Evolutionary conservation across 2,888 invertebrate species (phyloP).

Genomic region (Biston betularia): DNA sequence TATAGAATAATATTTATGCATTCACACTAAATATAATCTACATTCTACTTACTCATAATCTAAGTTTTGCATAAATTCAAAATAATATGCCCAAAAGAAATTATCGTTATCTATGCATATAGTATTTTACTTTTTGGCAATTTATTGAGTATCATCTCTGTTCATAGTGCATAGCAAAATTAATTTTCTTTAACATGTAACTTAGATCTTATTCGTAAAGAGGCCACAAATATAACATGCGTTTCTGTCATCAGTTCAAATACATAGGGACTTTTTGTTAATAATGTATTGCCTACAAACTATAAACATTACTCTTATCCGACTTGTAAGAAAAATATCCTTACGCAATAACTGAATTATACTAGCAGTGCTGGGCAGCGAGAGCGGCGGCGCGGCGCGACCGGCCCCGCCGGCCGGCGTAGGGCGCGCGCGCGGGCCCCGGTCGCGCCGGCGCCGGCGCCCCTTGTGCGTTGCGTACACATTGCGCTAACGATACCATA

Average conservation of each 20-base stretch:
- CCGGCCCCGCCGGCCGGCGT: slow-evolving; percentile 30
- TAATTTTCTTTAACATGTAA: slow-evolving; percentile 86
- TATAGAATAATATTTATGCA: slow-evolving; percentile 84
- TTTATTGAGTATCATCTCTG: slow-evolving; percentile 87
- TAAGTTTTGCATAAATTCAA: slow-evolving; percentile 86
- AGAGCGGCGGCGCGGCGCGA: slow-evolving; percentile 57
- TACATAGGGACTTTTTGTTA: slow-evolving; percentile 86
- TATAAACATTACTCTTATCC: slow-evolving; percentile 82
- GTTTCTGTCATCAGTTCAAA: slow-evolving; percentile 86
- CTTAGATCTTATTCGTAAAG: slow-evolving; percentile 86
- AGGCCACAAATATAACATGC: slow-evolving; percentile 86
- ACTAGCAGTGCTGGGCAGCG: slow-evolving; percentile 85
- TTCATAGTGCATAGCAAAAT: slow-evolving; percentile 82
- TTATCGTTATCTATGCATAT: slow-evolving; percentile 86
- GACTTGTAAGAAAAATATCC: slow-evolving; percentile 85
- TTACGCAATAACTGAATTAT: slow-evolving; percentile 84
- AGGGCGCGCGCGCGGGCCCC: slow-evolving; percentile 27
- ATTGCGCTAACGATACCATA: slow-evolving; percentile 77
- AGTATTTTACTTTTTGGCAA: slow-evolving; percentile 87
- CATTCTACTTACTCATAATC: slow-evolving; percentile 85
- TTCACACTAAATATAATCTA: slow-evolving; percentile 86
- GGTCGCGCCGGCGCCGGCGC: slow-evolving; percentile 46
- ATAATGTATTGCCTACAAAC: slow-evolving; percentile 83
- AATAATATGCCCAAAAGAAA: slow-evolving; percentile 87
- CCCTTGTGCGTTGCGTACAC: slow-evolving; percentile 84